These are phyloP conservation scores for Drosophila anomalata DNA, from an alignment of 2,888 invertebrate genomes.

Conservation along the genomic window DNA sequence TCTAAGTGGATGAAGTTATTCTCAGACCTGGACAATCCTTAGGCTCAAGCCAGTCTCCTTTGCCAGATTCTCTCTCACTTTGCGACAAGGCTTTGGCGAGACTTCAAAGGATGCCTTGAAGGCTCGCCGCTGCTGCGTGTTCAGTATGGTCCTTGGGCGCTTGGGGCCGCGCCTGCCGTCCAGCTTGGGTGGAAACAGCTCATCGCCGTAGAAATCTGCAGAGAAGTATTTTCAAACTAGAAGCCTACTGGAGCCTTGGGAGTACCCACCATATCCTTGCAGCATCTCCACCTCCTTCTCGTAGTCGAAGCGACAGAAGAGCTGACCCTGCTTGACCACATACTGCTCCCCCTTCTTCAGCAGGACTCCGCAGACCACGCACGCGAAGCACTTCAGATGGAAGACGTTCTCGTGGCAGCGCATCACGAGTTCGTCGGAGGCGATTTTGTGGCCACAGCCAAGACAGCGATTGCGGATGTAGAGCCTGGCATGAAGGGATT, in stretches of 20 bases:
- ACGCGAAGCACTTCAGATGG: constrained; percentile 91
- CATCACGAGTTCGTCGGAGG: constrained; percentile 92
- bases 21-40: constrained; percentile 90
- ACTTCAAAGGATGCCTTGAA: constrained; percentile 94
- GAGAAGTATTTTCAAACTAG: background rate
- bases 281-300: constrained; percentile 91
- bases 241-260: background rate
- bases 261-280: constrained; percentile 85
- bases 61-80: constrained; percentile 91
- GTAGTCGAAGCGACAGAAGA: constrained; percentile 92
- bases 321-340: constrained; percentile 90
- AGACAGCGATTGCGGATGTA: constrained; percentile 89
- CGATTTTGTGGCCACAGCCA: constrained; percentile 89
- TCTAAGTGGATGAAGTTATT: background rate
- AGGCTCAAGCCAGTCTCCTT: constrained; percentile 94
- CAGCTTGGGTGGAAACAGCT: constrained; percentile 86
- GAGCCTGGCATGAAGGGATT: constrained; percentile 84
- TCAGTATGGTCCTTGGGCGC: constrained; percentile 92
- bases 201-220: constrained; percentile 86
- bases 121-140: constrained; percentile 91
- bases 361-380: constrained; percentile 90
- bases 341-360: constrained; percentile 93
- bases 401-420: constrained; percentile 90
- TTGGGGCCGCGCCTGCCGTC: constrained; percentile 91
- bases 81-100: constrained; percentile 92